phyloP scores from a whole-genome alignment of 37 sponge, comb jelly and placozoan species.

The Spongilla lacustris region DNA sequence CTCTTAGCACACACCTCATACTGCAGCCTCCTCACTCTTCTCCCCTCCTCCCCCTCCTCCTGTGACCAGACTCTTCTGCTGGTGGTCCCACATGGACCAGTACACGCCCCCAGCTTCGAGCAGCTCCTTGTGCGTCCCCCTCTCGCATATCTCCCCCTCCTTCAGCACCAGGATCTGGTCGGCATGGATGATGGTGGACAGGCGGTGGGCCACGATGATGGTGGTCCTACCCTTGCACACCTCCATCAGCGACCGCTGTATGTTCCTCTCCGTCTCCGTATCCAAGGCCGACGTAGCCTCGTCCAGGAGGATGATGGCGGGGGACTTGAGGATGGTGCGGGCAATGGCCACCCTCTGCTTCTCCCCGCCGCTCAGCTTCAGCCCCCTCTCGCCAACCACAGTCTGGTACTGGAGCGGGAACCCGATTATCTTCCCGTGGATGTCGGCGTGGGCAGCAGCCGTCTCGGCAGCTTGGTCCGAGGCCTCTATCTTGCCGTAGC shows the following conservation, averaged over 20 bases:
- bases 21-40: neutral
- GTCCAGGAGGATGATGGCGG: slow-evolving; percentile 91
- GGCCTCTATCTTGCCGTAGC: slow-evolving; percentile 85
- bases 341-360: slow-evolving; percentile 99
- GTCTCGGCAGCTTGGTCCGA: slow-evolving; percentile 81
- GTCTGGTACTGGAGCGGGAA: slow-evolving; percentile 92
- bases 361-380: slow-evolving; percentile 99
- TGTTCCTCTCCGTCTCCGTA: slow-evolving; percentile 95
- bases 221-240: slow-evolving; percentile 91
- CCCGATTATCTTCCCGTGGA: slow-evolving; percentile 81
- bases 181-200: slow-evolving; percentile 96
- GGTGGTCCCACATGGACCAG: slow-evolving; percentile 90
- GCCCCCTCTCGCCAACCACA: slow-evolving; percentile 95
- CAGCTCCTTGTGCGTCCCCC: slow-evolving; percentile 84
- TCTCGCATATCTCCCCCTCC: slow-evolving; percentile 75
- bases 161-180: slow-evolving; percentile 94
- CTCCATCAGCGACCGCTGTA: slow-evolving; percentile 83
- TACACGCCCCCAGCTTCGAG: slow-evolving; percentile 77
- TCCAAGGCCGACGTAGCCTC: slow-evolving; percentile 99
- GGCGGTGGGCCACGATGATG: slow-evolving; percentile 93
- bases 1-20: too few species aligned
- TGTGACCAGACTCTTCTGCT: slow-evolving; percentile 67
- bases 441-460: slow-evolving; percentile 91
- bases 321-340: slow-evolving; percentile 94
- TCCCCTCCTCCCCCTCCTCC: neutral